Evolutionary conservation across 2,888 invertebrate genomes (phyloP).

Genomic region (Mycogona germanica): DNA sequence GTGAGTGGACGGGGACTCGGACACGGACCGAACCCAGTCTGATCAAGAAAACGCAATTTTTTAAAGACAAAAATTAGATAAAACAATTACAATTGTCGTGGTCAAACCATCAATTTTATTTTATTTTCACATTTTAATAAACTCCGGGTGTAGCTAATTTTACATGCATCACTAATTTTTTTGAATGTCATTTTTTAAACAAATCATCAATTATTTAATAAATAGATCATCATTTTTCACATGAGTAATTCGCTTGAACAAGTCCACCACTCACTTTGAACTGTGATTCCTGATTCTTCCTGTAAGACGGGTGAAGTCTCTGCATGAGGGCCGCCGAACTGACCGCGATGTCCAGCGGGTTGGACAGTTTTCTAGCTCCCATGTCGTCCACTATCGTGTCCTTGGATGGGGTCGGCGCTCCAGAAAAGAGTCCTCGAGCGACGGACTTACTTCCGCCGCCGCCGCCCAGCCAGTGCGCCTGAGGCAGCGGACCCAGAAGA

Average conservation of each 20-base stretch:
- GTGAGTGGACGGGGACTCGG: constrained; percentile 13
- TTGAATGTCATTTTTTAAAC: no score
- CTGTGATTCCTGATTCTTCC: not conserved
- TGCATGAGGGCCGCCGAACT: not conserved
- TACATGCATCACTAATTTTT: no score
- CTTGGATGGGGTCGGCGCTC: not conserved
- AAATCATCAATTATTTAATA: no score
- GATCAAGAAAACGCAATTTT: not conserved
- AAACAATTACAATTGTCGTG: no score
- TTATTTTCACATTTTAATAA: no score
- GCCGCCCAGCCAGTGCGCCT: not conserved
- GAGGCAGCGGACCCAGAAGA: not conserved
- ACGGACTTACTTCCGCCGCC: no score
- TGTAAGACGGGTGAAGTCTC: constrained; percentile 7
- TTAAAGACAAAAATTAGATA: not conserved
- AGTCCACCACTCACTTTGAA: not conserved
- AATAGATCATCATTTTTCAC: no score
- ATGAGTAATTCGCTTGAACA: not conserved
- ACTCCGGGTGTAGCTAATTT: no score
- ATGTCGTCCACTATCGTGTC: not conserved
- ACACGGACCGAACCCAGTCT: constrained; percentile 4
- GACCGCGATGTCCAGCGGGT: not conserved
- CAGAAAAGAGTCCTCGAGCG: not conserved
- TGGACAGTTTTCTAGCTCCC: not conserved
- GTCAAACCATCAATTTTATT: no score